Percentiles rank a stretch among this genome's conserved stretches.
These are phyloP conservation scores for Tenthredo livida DNA, from an alignment of 2,888 invertebrate genomes.

Conservation along the genomic window DNA sequence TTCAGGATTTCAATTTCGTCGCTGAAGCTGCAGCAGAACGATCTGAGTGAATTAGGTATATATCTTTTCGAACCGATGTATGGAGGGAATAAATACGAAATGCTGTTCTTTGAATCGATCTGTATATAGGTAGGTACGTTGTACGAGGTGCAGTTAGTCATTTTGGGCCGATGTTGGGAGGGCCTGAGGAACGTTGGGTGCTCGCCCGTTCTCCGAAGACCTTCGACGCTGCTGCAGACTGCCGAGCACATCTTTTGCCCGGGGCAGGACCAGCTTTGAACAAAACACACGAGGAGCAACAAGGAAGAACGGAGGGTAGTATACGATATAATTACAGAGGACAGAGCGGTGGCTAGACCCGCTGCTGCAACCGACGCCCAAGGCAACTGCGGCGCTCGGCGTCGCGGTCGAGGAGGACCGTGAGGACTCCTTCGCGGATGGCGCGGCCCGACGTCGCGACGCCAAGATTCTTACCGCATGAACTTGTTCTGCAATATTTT, in stretches of 20 bases:
- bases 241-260: constrained; percentile 64
- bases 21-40: background rate
- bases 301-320: constrained; percentile 65
- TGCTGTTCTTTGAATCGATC: constrained; percentile 34
- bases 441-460: constrained; percentile 25
- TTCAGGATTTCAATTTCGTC: background rate
- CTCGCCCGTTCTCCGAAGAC: constrained; percentile 49
- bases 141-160: constrained; percentile 49
- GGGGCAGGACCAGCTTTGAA: constrained; percentile 65
- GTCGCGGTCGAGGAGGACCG: constrained; percentile 30
- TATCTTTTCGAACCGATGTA: background rate
- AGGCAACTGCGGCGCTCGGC: constrained; percentile 63
- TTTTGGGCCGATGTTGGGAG: constrained; percentile 44
- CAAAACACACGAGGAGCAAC: constrained; percentile 61
- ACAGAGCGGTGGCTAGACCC: constrained; percentile 74
- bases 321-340: constrained; percentile 73
- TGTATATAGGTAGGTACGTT: constrained; percentile 15
- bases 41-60: background rate
- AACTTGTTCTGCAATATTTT: background rate
- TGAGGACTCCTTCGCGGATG: constrained; percentile 39
- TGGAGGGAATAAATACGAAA: background rate
- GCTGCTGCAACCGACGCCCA: constrained; percentile 69
- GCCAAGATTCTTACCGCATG: background rate
- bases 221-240: constrained; percentile 43
- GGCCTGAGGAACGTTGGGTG: constrained; percentile 45